Conservation (phyloP, 1,140 invertebrate genomes). For the Bactericera cockerelli region DNA sequence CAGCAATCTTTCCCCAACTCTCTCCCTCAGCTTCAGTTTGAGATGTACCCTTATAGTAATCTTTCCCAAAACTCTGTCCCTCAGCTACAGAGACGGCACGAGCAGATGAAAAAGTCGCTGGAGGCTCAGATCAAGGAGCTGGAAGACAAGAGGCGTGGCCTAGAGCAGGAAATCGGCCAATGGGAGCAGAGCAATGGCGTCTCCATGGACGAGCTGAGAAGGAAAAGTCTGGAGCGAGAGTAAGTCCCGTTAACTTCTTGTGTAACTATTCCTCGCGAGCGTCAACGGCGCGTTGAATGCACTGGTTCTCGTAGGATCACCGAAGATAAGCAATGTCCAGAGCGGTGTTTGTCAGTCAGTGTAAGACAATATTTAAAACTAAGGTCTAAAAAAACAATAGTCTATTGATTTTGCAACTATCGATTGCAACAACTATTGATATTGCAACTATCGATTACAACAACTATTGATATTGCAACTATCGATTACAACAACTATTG, state of each 20-base stretch:
- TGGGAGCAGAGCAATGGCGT: slow-evolving; percentile 85
- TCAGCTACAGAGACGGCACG: slow-evolving; percentile 47
- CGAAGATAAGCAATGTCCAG: neutral
- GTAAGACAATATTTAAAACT: too few species aligned
- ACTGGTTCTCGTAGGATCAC: too few species aligned
- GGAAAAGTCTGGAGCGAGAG: slow-evolving; percentile 73
- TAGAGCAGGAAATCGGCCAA: slow-evolving; percentile 67
- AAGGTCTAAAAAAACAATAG: too few species aligned
- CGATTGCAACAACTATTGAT: too few species aligned
- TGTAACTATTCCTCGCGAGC: neutral
- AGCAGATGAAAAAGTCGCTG: slow-evolving; percentile 51
- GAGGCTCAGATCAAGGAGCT: slow-evolving; percentile 80
- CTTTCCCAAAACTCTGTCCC: slow-evolving; percentile 15
- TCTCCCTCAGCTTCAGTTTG: too few species aligned
- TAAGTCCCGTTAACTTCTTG: slow-evolving; percentile 34
- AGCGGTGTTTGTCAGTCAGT: too few species aligned
- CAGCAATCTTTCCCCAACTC: too few species aligned
- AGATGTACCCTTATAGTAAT: too few species aligned
- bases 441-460: too few species aligned
- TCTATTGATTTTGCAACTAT: too few species aligned
- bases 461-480: too few species aligned
- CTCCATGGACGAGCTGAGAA: slow-evolving; percentile 68
- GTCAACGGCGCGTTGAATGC: neutral
- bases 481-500: too few species aligned
- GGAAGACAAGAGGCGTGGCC: slow-evolving; percentile 71